Evolutionary conservation across 2,797 vertebrate species (phyloP), one percentile per base, ranked within the genome.

Genomic region (Acanthopagrus latus): DNA sequence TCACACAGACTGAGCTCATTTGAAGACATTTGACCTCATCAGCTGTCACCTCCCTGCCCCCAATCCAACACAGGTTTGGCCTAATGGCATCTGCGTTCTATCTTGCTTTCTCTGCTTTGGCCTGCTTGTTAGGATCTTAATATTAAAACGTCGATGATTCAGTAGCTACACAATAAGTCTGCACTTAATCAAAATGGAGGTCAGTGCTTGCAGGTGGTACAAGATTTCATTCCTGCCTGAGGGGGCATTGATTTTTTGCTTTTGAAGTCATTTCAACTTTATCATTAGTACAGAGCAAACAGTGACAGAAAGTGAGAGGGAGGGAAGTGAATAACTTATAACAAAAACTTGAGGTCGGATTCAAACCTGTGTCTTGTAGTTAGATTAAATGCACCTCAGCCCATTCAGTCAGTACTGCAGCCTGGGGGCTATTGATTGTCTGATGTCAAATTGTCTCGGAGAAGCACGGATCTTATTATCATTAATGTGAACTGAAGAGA

Each of bases 181-280:
- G 3, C 48, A 29, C 71, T 56, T 47, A 5, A 29, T 67, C 44
- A 68, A 71, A 69, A 58, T 29, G 44, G 75, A 83, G 60, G 64
- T 33, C 68, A 46, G 48, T 38, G 44, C 57, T 73, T 33, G 0
- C 14, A 29, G 52, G 33, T 81, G 60, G 33, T 46, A 58, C 7
- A 12, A 33, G 18, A 25, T 68, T 74, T 69, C 27, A 66, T 70
- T 62, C 48, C 41, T 55, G 29, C 64, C 60, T 58, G 44, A 64
- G 44, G 38, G 29, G 1, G 2, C 54, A 64, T 80, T 71, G 73
- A 76, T 78, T 85, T 74, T 29, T 38, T 33, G 46, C 10, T 79
- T 70, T 80, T 70, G 46, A 70, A 81, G 55, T 66, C 12, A 70
- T 81, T 77, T 77, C 33, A 68, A 77, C 21, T 58, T 79, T 33